Base-by-base conservation (phyloP, 2,797 vertebrate genomes). In the Hafferia zeledoni region DNA sequence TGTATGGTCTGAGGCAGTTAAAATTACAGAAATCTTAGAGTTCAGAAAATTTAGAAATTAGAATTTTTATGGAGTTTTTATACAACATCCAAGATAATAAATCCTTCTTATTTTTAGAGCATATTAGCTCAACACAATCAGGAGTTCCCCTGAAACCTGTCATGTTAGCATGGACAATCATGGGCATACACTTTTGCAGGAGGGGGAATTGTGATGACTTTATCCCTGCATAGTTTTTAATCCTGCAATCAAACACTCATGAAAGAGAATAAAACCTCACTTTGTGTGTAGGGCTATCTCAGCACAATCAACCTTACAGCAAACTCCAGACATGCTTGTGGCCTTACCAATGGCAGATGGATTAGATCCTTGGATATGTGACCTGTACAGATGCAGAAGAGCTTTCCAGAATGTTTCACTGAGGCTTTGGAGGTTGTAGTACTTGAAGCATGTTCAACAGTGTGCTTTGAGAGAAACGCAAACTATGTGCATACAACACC, bases 251-350 rank as follows among this genome's bases (percentile, higher is more conserved):
- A 49, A 84, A 35, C 0, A 1, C 47, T 61, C 20, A 8, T 4
- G 27, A 8, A 55, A 59, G 41, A 44, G 30, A 74, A 22, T 43
- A 46, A 81, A 46, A 39, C 17, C 11, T 83, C 24, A 13, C 17
- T 65, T 52, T 63, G 16, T 16, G 27, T 3, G 3, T 5, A 11
- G 47, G 52, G 17, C 27, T 81, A 17, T 5, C 37, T 71, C 39
- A 70, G 44, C 5, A 2, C 31, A 78, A 5, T 24, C 44, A 72
- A 15, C 13, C 4, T 46, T 30, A 3, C n/a, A 68, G 44, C 11
- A 33, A 59, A 55, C 0, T 1, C 28, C 39, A 55, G 65, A 13
- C 2, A 0, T 6, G 13, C 20, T n/a, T 31, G 50, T 82, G 55
- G 25, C 18, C 41, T 60, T 44, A 11, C 10, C 13, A 18, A 9